phyloP scores from a whole-genome alignment of 2,888 invertebrate genomes.

The Lypha dubia region DNA sequence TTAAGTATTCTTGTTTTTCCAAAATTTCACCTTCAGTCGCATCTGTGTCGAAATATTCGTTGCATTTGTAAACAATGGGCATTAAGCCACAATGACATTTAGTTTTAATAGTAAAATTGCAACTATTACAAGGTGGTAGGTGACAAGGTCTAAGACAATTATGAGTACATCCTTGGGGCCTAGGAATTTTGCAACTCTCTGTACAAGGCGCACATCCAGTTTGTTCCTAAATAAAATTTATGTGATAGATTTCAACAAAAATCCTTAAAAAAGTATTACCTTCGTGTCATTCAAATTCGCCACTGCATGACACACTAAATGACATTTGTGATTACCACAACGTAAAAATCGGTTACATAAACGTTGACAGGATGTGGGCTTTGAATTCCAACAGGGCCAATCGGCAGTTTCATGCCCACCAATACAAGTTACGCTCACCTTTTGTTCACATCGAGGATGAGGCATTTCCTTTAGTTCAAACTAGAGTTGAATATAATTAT shows the following conservation, averaged over 20 bases:
- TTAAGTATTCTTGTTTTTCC: slow-evolving; percentile 76
- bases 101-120: slow-evolving; percentile 87
- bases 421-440: slow-evolving; percentile 88
- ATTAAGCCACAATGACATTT: slow-evolving; percentile 93
- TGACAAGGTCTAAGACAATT: slow-evolving; percentile 89
- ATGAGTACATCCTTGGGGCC: slow-evolving; percentile 91
- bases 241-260: background rate
- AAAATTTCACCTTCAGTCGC: slow-evolving; percentile 82
- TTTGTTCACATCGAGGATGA: slow-evolving; percentile 89
- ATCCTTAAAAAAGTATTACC: slow-evolving; percentile 78
- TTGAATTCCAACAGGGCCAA: slow-evolving; percentile 89
- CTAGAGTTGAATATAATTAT: slow-evolving; percentile 70
- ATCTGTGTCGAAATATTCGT: slow-evolving; percentile 86
- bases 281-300: slow-evolving; percentile 83
- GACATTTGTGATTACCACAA: slow-evolving; percentile 92
- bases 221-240: slow-evolving; percentile 80
- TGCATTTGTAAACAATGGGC: slow-evolving; percentile 90
- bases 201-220: slow-evolving; percentile 86
- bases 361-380: slow-evolving; percentile 90
- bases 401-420: slow-evolving; percentile 88
- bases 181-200: slow-evolving; percentile 85
- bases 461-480: slow-evolving; percentile 85
- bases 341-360: slow-evolving; percentile 88
- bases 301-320: slow-evolving; percentile 88
- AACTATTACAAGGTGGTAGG: slow-evolving; percentile 89